phyloP scores from a whole-genome alignment of 2,888 invertebrate species.

The Hirtodrosophila histrioides region DNA sequence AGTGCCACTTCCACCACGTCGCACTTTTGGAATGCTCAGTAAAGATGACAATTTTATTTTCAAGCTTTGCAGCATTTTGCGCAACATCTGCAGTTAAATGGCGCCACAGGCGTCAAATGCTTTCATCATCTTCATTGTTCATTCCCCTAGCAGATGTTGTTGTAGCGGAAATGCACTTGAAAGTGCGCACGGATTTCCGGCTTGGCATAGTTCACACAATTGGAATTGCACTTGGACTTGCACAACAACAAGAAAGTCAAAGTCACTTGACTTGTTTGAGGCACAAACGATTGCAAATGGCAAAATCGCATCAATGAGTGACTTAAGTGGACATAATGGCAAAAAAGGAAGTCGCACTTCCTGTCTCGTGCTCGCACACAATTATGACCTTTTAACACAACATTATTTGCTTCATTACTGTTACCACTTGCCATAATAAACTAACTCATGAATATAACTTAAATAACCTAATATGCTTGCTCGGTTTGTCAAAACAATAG shows the following conservation, averaged over 20 bases:
- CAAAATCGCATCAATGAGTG: conserved; percentile 34
- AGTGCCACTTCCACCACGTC: conserved; percentile 42
- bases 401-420: too few relatives aligned
- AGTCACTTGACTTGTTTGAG: conserved; percentile 24
- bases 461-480: too few relatives aligned
- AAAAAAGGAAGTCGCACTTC: conserved; percentile 45
- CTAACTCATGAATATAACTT: too few relatives aligned
- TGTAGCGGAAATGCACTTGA: conserved; percentile 69
- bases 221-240: conserved; percentile 11
- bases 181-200: conserved; percentile 69
- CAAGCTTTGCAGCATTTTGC: conserved; percentile 26
- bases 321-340: conserved; percentile 33
- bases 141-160: background rate
- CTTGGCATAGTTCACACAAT: conserved; percentile 27
- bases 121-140: conserved; percentile 5
- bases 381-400: conserved; percentile 27
- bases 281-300: conserved; percentile 33
- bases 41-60: conserved; percentile 51
- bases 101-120: conserved; percentile 43
- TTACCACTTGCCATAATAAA: too few relatives aligned
- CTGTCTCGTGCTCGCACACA: conserved; percentile 48
- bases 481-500: too few relatives aligned
- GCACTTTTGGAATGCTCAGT: conserved; percentile 23
- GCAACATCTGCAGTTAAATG: conserved; percentile 44
- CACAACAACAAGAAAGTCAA: conserved; percentile 8